phyloP scores from a whole-genome alignment of 2,888 invertebrate species.

The Tenthredo scrophulariae region DNA sequence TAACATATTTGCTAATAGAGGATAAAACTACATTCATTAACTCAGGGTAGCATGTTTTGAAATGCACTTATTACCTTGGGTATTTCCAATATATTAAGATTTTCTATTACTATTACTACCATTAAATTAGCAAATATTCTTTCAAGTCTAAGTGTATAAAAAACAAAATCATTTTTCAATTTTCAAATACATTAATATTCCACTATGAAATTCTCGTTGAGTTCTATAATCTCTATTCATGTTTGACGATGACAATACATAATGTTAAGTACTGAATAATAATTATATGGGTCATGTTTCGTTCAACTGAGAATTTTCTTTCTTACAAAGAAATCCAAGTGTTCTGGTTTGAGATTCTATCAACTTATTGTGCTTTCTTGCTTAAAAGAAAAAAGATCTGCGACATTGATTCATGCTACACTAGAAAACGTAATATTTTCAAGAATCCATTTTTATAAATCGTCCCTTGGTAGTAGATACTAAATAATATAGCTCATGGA shows the following conservation, averaged over 20 bases:
- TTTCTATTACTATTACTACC: neutral
- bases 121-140: neutral
- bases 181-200: neutral
- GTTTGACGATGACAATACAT: neutral
- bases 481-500: constrained; percentile 29
- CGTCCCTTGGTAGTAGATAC: neutral
- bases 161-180: neutral
- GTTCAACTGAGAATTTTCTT: neutral
- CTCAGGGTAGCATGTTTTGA: neutral
- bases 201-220: neutral
- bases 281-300: neutral
- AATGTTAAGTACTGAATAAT: neutral
- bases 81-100: neutral
- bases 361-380: neutral
- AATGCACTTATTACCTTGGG: neutral
- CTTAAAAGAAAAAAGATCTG: neutral
- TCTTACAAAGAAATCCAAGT: neutral
- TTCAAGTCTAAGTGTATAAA: neutral
- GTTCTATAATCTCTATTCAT: neutral
- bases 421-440: neutral
- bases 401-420: no score
- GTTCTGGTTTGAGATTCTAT: neutral
- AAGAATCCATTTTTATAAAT: neutral
- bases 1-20: constrained; percentile 28
- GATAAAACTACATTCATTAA: neutral